Conservation (phyloP, 2,888 invertebrate genomes). For the Diabrotica balteata region DNA sequence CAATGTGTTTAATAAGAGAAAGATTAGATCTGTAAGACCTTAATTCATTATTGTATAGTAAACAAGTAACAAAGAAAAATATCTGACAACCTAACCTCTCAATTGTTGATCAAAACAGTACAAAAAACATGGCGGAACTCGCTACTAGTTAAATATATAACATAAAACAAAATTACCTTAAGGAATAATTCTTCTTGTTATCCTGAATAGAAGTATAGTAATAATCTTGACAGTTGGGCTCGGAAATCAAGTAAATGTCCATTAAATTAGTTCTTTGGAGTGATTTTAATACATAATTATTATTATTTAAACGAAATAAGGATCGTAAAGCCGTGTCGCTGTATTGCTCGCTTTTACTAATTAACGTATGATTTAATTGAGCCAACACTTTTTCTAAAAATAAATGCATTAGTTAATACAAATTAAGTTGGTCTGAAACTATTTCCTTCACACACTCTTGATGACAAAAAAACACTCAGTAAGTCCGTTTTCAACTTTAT, state of each 20-base stretch:
- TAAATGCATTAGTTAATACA: too few species aligned
- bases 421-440: too few species aligned
- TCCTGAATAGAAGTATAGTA: slow-evolving; percentile 88
- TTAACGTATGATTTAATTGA: slow-evolving; percentile 86
- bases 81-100: too few species aligned
- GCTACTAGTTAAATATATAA: too few species aligned
- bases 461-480: too few species aligned
- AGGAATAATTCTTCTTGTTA: slow-evolving; percentile 77
- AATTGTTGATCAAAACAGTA: slow-evolving; percentile 5
- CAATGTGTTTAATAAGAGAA: too few species aligned
- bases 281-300: slow-evolving; percentile 92
- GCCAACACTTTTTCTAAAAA: slow-evolving; percentile 84
- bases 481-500: too few species aligned
- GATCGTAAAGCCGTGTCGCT: slow-evolving; percentile 85
- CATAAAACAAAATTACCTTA: slow-evolving; percentile 61
- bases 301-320: slow-evolving; percentile 93
- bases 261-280: slow-evolving; percentile 84
- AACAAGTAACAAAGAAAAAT: too few species aligned
- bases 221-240: slow-evolving; percentile 84
- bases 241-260: slow-evolving; percentile 80
- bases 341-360: slow-evolving; percentile 92
- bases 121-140: neutral
- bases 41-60: too few species aligned
- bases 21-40: too few species aligned
- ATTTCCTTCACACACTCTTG: too few species aligned